Base-by-base conservation (phyloP, 2,888 invertebrate genomes). In the Euphydryas editha region DNA sequence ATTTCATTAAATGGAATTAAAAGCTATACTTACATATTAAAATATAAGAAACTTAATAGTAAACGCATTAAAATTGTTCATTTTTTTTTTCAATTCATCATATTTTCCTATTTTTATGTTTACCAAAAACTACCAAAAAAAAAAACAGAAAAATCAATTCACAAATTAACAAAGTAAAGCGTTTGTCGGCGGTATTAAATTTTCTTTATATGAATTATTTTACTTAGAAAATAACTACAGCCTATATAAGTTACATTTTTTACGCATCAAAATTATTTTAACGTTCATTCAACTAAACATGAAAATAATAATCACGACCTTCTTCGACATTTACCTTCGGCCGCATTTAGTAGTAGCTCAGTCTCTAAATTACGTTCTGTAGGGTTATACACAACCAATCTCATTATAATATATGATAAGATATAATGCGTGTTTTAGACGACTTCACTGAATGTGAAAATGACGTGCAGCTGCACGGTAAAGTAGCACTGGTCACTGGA, bases 401-500 rank as follows among this genome's bases (percentile, higher is more conserved):
- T 37, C 30, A 8, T n/a, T 44, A 3, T n/a, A 44, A 4, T 39
- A 18, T 13, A 21, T 5, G 18, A 6, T 56, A 10, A 18, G 30
- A 54, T 11, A 62, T 11, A 1, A 69, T 69, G 67, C 58, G 64
- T 46, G 24, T 67, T 24, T 37, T 44, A 7, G 71, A 73, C 69
- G 86, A 85, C 6, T 86, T 88, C 51, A 74, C 77, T 8, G 77
- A 80, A 30, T 87, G 87, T 67, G 83, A 83, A 18, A 82, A 79
- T 3, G 61, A 80, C 42, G 75, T 81, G 10, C 77, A 78, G 3
- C 69, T 88, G 5, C 76, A 86, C 1, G 86, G 84, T 0, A 87
- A 87, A 80, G 86, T 87, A 44, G 87, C 94, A 0, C 55, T 90
- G 0, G 83, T 90, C 2, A 90, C 90, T 0, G 90, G 90, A 1